A percentile compares a stretch with the other conserved stretches of the same genome.
Evolutionary conservation across 2,888 invertebrate species (phyloP).

Genomic region (Myathropa florea): DNA sequence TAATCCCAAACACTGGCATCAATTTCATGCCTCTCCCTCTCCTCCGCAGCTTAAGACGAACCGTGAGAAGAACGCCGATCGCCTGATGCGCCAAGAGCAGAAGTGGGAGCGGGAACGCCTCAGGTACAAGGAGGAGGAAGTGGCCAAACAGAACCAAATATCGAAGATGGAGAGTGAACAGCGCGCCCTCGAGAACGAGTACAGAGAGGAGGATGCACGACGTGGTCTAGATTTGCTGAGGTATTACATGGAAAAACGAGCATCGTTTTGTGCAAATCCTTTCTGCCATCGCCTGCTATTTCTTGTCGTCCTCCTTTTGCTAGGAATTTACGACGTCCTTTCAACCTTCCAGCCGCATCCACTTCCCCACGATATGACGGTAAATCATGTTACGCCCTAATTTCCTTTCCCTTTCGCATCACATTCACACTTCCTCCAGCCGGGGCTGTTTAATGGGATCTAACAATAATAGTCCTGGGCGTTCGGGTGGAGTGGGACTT

Average conservation of each 20-base stretch:
- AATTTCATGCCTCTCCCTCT: background rate
- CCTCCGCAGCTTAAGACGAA: conserved; percentile 78
- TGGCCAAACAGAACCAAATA: conserved; percentile 74
- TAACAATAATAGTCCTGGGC: background rate
- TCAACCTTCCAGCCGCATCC: no score
- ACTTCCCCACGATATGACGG: background rate
- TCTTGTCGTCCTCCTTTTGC: background rate
- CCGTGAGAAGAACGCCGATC: conserved; percentile 79
- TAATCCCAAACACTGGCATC: conserved; percentile 11
- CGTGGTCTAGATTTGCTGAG: conserved; percentile 79
- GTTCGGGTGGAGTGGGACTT: background rate
- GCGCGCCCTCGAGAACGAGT: conserved; percentile 76
- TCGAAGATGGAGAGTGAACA: conserved; percentile 75
- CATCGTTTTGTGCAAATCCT: background rate
- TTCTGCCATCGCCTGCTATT: background rate
- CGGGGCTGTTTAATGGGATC: conserved; percentile 4
- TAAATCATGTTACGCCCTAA: conserved; percentile 34
- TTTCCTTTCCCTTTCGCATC: conserved; percentile 9
- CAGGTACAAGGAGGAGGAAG: conserved; percentile 77
- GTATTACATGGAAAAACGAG: conserved; percentile 71
- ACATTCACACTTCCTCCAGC: conserved; percentile 18
- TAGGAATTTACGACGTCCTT: background rate
- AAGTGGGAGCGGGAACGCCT: conserved; percentile 80
- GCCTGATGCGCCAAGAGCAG: conserved; percentile 78
- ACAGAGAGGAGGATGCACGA: conserved; percentile 76